These are phyloP conservation scores for Neopipo cinnamomea DNA, from an alignment of 2,113 vertebrate species.

Conservation along the genomic window DNA sequence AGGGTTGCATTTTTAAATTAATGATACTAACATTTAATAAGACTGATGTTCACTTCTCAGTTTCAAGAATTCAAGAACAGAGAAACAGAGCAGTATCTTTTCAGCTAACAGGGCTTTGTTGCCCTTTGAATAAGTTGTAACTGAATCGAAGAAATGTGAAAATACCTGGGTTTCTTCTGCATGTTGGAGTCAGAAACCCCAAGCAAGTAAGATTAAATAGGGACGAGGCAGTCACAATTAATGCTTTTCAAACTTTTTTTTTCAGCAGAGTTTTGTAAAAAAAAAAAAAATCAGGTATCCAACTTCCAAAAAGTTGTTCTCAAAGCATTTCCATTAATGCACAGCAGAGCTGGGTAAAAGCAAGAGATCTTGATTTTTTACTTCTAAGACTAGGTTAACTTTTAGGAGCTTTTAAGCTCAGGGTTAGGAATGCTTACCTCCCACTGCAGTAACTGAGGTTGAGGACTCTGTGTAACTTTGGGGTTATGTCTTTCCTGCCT, in stretches of 20 bases:
- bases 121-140: background rate
- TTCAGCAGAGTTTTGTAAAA: background rate
- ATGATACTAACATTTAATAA: background rate
- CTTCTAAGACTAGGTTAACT: background rate
- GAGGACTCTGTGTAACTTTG: background rate
- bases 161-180: background rate
- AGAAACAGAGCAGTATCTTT: background rate
- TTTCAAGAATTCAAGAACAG: background rate
- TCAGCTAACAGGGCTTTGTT: background rate
- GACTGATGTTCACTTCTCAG: background rate
- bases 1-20: background rate
- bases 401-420: background rate
- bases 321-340: background rate
- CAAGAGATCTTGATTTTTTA: background rate
- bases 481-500: background rate
- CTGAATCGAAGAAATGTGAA: background rate
- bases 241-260: background rate
- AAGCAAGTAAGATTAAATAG: background rate
- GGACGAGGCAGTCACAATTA: background rate
- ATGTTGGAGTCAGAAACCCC: background rate
- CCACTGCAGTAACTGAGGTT: background rate
- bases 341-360: background rate
- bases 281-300: background rate
- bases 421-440: background rate
- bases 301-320: background rate